Evolutionary conservation across 1,140 invertebrate genomes (phyloP).

Genomic region (Eriosoma lanigerum): DNA sequence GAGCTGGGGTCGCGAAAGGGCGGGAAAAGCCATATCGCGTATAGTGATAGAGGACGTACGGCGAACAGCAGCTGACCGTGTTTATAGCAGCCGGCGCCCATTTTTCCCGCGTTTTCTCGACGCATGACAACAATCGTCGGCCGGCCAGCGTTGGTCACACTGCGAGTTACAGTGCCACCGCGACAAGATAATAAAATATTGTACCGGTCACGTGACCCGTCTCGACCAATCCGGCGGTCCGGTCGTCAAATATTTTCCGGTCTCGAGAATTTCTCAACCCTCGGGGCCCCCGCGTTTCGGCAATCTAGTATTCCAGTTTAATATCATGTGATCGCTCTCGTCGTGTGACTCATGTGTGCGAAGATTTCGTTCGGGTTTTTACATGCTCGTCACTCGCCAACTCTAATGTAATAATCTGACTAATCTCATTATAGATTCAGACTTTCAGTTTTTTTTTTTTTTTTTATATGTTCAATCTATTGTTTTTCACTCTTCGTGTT

Average conservation of each 20-base stretch:
- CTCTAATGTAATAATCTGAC: too few relatives aligned
- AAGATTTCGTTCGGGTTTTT: too few relatives aligned
- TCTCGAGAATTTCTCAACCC: too few relatives aligned
- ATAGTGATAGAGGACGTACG: not conserved
- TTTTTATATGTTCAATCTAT: too few relatives aligned
- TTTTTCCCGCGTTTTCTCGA: constrained; percentile 30
- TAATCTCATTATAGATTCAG: too few relatives aligned
- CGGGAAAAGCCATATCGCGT: not conserved
- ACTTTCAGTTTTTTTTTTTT: too few relatives aligned
- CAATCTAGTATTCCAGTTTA: not conserved
- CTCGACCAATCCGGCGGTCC: not conserved
- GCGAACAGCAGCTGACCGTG: not conserved
- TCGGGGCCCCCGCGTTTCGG: too few relatives aligned
- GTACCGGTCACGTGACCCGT: not conserved
- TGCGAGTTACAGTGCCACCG: not conserved
- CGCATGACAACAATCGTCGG: not conserved
- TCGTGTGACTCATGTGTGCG: not conserved
- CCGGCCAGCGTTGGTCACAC: not conserved
- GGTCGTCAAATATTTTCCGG: too few relatives aligned
- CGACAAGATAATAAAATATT: not conserved
- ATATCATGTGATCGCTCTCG: not conserved
- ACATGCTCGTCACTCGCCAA: too few relatives aligned
- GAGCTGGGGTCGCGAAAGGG: not conserved
- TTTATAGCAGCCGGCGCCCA: too few relatives aligned
- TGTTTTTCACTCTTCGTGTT: too few relatives aligned